Evolutionary conservation across 2,797 vertebrate genomes (phyloP).

Genomic region (Poecile montanus): DNA sequence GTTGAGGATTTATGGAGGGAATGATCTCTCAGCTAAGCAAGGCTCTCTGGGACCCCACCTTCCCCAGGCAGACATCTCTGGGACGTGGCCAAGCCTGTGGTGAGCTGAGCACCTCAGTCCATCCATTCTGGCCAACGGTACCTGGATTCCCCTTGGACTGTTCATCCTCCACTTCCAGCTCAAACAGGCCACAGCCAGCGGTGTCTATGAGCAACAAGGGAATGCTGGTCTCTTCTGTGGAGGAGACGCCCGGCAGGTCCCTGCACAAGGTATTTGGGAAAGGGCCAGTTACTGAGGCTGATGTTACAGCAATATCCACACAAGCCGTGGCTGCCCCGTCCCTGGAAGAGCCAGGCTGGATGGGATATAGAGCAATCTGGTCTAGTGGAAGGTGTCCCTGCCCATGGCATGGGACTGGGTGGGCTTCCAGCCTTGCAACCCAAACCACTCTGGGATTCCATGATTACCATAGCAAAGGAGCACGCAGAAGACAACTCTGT

Average conservation of each 20-base stretch:
- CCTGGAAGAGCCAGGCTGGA: not conserved
- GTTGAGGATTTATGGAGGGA: not conserved
- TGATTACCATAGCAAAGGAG: rapidly evolving
- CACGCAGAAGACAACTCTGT: not conserved
- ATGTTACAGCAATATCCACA: not conserved
- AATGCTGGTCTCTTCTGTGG: conserved; percentile 84
- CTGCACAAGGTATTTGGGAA: conserved; percentile 67
- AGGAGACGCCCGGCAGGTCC: conserved; percentile 85
- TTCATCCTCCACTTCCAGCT: conserved; percentile 89
- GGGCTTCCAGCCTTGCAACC: not conserved
- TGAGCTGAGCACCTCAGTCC: not conserved
- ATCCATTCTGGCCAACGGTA: not conserved
- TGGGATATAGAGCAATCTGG: not conserved
- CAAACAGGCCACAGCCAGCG: conserved; percentile 88
- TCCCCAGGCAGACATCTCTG: not conserved
- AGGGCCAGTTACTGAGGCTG: not conserved
- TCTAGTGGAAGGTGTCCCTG: not conserved
- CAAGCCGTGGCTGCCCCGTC: not conserved
- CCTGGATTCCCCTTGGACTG: conserved; percentile 94
- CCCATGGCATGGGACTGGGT: rapidly evolving
- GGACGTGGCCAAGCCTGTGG: rapidly evolving
- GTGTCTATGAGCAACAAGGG: conserved; percentile 93
- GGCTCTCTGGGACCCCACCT: not conserved
- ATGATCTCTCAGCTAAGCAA: not conserved
- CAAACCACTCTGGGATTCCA: not conserved